Evolutionary conservation across 2,888 invertebrate species (phyloP).

Genomic region (Clistopyga incitator): DNA sequence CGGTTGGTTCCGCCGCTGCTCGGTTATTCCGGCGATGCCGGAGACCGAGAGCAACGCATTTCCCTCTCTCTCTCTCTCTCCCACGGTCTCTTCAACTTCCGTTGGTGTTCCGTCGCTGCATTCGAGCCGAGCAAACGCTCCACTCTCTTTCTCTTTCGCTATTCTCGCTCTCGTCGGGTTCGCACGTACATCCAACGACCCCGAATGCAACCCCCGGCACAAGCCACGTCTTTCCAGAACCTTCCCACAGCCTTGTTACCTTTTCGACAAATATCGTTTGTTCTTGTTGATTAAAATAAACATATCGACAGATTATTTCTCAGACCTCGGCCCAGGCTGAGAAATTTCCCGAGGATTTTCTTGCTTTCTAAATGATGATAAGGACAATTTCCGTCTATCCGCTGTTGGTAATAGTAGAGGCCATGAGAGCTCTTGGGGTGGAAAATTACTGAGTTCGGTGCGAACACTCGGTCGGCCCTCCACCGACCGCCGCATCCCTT

Average conservation of each 20-base stretch:
- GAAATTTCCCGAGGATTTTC: not conserved
- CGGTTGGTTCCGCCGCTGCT: not conserved
- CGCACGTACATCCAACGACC: conserved; percentile 33
- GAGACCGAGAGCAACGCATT: conserved; percentile 52
- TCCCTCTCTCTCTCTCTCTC: no score
- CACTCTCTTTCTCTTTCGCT: conserved; percentile 35
- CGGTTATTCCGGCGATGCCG: conserved; percentile 25
- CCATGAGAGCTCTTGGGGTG: not conserved
- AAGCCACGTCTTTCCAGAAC: conserved; percentile 55
- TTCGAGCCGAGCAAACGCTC: not conserved
- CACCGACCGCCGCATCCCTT: conserved; percentile 46
- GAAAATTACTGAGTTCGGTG: not conserved
- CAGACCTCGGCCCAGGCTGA: no score
- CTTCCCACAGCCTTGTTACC: conserved; percentile 11
- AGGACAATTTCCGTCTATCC: conserved; percentile 1
- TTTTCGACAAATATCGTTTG: not conserved
- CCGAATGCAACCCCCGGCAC: conserved; percentile 41
- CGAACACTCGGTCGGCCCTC: conserved; percentile 43
- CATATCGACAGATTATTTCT: not conserved
- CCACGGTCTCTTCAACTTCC: conserved; percentile 71
- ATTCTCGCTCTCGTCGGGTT: conserved; percentile 16
- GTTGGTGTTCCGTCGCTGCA: conserved; percentile 51
- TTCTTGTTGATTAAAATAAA: not conserved
- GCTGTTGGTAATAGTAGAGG: conserved; percentile 35
- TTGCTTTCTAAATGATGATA: conserved; percentile 31